A percentile compares a stretch with the other conserved stretches of the same genome.
Evolutionary conservation across 2,888 invertebrate species (phyloP).

Genomic region (Netelia melanura): DNA sequence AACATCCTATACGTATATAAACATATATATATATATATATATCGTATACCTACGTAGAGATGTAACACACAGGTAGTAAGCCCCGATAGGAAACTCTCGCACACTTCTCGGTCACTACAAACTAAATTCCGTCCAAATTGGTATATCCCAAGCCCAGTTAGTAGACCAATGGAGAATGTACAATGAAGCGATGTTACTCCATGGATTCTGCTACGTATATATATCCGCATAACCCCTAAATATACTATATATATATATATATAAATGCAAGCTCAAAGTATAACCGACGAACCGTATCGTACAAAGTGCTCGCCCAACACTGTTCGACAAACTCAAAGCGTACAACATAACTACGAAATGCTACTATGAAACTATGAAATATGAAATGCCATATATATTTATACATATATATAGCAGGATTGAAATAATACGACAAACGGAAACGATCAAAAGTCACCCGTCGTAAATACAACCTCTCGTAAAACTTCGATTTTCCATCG

Average conservation of each 20-base stretch:
- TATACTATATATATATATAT: conserved; percentile 7
- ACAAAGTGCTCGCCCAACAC: conserved; percentile 1
- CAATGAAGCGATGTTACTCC: conserved; percentile 37
- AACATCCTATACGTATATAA: neutral
- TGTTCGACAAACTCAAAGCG: conserved; percentile 16
- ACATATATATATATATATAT: conserved; percentile 7
- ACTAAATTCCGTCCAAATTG: conserved; percentile 80
- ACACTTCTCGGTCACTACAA: conserved; percentile 72
- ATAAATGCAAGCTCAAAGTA: neutral
- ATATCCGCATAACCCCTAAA: neutral
- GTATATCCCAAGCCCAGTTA: conserved; percentile 73
- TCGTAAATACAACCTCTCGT: too few relatives aligned
- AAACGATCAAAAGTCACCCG: conserved; percentile 13
- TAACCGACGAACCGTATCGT: conserved; percentile 6
- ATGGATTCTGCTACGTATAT: conserved; percentile 8
- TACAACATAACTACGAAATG: too few relatives aligned
- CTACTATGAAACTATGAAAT: too few relatives aligned
- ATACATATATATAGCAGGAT: neutral
- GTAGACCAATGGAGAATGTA: conserved; percentile 73
- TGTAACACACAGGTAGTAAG: conserved; percentile 20
- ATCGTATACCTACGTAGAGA: conserved; percentile 1
- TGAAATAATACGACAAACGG: conserved; percentile 22
- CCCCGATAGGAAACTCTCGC: conserved; percentile 44
- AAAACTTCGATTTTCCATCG: too few relatives aligned
- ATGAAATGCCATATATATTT: neutral